These are phyloP conservation scores for Aphelinus certus DNA, from an alignment of 1,140 invertebrate species.

Conservation along the genomic window DNA sequence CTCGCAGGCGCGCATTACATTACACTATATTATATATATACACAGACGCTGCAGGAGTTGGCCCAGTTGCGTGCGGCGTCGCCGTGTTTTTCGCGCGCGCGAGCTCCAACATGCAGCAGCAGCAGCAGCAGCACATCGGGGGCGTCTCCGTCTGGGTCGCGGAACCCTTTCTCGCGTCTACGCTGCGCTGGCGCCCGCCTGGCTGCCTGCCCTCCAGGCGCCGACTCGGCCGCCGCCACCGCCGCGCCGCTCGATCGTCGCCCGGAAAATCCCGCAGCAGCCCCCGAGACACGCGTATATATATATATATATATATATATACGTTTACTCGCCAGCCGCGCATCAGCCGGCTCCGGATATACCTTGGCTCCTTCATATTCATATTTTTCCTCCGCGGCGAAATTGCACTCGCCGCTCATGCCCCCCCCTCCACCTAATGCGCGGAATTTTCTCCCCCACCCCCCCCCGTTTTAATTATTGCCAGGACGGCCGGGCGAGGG, in stretches of 20 bases:
- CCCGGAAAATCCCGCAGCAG: no score
- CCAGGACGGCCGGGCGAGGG: neutral
- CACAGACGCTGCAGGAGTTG: slow-evolving; percentile 15
- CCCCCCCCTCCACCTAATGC: neutral
- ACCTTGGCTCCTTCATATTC: no score
- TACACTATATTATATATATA: no score
- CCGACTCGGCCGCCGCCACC: slow-evolving; percentile 46
- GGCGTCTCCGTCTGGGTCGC: slow-evolving; percentile 42
- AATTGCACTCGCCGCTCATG: no score
- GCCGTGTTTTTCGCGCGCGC: neutral
- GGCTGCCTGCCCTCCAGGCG: slow-evolving; percentile 65
- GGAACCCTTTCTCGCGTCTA: slow-evolving; percentile 55
- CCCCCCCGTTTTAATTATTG: slow-evolving; percentile 21
- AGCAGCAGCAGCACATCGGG: slow-evolving; percentile 27
- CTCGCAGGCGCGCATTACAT: no score
- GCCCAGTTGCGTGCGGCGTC: slow-evolving; percentile 43
- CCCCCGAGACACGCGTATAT: no score
- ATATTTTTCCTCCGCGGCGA: no score
- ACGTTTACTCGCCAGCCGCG: no score
- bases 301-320: no score
- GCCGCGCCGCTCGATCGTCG: neutral
- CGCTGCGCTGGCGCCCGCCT: slow-evolving; percentile 59
- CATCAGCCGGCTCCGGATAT: no score
- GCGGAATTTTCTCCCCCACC: neutral
- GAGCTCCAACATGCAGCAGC: no score